Conservation (phyloP, 2,113 vertebrate genomes). For the Mola mola region DNA sequence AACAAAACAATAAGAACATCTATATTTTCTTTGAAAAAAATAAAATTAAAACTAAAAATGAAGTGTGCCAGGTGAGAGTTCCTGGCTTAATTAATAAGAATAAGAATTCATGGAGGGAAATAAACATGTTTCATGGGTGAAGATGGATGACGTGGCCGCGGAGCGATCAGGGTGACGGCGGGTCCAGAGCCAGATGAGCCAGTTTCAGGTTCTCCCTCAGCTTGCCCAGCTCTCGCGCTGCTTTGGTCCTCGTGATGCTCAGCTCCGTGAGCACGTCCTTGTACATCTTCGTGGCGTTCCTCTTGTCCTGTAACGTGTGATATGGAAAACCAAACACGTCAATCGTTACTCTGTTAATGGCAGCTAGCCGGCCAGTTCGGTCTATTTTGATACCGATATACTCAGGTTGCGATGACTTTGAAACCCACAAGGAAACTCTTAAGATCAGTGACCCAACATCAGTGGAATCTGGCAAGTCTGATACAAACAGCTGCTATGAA, state of each 20-base stretch:
- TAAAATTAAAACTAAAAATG: not conserved
- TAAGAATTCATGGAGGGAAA: no score
- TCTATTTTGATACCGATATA: no score
- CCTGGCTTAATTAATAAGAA: not conserved
- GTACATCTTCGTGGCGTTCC: constrained; percentile 64
- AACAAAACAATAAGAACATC: not conserved
- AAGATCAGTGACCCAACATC: no score
- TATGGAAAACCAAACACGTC: no score
- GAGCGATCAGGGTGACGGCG: constrained; percentile 10
- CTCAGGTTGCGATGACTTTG: no score
- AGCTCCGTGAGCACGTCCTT: constrained; percentile 69
- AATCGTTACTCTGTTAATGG: no score
- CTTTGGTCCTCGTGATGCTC: constrained; percentile 60
- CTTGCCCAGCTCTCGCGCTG: constrained; percentile 54
- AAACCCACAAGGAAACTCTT: no score
- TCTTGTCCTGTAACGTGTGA: constrained; percentile 66
- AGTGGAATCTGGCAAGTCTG: no score
- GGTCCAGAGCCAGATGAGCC: constrained; percentile 64
- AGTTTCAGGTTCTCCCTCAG: constrained; percentile 75
- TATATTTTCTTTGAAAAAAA: not conserved
- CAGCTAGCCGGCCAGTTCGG: no score
- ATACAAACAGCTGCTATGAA: no score
- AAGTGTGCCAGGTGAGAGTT: not conserved
- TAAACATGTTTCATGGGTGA: no score
- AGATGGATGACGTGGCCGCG: no score